Evolutionary conservation across 30 jellyfish, hydroid and myxozoan species (phyloP).

Genomic region (Hydractinia echinata): DNA sequence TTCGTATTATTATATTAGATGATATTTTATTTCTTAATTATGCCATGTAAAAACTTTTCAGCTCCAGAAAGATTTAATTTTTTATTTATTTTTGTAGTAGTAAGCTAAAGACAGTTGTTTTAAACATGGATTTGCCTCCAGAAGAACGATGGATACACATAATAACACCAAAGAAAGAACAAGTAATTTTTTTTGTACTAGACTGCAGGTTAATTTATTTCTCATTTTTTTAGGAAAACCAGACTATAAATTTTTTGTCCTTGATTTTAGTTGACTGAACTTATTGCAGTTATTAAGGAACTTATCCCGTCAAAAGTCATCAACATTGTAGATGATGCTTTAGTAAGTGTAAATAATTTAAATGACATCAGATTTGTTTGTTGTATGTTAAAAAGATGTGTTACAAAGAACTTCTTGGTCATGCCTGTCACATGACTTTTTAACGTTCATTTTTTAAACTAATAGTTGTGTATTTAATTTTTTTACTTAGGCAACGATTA

Average conservation of each 20-base stretch:
- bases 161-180: conserved; percentile 47
- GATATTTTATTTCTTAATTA: too few relatives aligned
- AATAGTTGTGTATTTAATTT: not conserved
- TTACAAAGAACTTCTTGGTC: too few relatives aligned
- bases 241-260: not conserved
- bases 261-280: conserved; percentile 44
- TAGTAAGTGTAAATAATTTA: conserved; percentile 39
- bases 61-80: not conserved
- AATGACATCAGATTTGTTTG: too few relatives aligned
- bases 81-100: conserved; percentile 28
- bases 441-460: too few relatives aligned
- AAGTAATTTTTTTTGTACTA: conserved; percentile 27
- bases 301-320: conserved; percentile 74
- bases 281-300: conserved; percentile 56
- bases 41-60: not conserved
- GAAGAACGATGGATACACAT: conserved; percentile 69
- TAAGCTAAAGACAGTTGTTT: conserved; percentile 29
- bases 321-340: conserved; percentile 47
- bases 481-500: conserved; percentile 42
- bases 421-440: too few relatives aligned
- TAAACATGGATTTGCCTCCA: conserved; percentile 66
- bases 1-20: too few relatives aligned
- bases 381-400: too few relatives aligned
- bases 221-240: not conserved
- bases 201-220: not conserved